A percentile compares a stretch with the other conserved stretches of the same genome.
Conservation (phyloP, 2,797 vertebrate genomes). For the Bryconaethiops microstoma region DNA sequence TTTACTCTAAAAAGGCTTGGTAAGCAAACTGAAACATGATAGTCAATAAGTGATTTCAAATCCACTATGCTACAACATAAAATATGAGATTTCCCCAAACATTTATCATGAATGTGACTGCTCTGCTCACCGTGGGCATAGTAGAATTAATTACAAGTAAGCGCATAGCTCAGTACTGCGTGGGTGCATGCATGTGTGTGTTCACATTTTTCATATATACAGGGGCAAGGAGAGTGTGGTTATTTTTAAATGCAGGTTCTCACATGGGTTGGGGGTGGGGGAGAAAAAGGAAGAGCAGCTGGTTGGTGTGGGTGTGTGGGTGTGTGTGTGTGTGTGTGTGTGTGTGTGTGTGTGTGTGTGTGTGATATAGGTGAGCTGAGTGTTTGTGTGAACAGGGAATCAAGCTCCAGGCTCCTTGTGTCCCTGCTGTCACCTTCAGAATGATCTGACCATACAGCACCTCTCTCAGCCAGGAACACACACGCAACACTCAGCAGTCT, state of each 20-base stretch:
- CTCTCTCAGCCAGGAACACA: conserved; percentile 24
- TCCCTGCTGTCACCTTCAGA: conserved; percentile 54
- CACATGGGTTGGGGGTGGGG: conserved; percentile 17
- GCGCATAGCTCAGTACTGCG: neutral
- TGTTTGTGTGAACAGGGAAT: conserved; percentile 9
- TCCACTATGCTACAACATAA: conserved; percentile 54
- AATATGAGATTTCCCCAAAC: conserved; percentile 54
- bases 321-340: neutral
- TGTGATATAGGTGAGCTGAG: conserved; percentile 12
- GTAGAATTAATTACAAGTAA: conserved; percentile 18
- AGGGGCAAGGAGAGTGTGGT: conserved; percentile 21
- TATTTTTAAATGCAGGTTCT: conserved; percentile 43
- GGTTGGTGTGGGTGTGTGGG: conserved; percentile 3
- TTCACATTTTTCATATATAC: neutral
- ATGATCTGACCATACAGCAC: conserved; percentile 28
- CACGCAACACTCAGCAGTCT: conserved; percentile 17
- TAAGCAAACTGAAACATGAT: conserved; percentile 45
- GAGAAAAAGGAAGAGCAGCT: neutral
- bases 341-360: conserved; percentile 6
- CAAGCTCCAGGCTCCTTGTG: conserved; percentile 24
- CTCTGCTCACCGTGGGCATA: neutral
- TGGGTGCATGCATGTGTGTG: neutral
- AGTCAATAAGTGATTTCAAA: conserved; percentile 35
- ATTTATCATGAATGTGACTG: conserved; percentile 58
- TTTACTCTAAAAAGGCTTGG: conserved; percentile 46